phyloP scores from a whole-genome alignment of 2,113 vertebrate genomes.

The Formicarius rufipectus region DNA sequence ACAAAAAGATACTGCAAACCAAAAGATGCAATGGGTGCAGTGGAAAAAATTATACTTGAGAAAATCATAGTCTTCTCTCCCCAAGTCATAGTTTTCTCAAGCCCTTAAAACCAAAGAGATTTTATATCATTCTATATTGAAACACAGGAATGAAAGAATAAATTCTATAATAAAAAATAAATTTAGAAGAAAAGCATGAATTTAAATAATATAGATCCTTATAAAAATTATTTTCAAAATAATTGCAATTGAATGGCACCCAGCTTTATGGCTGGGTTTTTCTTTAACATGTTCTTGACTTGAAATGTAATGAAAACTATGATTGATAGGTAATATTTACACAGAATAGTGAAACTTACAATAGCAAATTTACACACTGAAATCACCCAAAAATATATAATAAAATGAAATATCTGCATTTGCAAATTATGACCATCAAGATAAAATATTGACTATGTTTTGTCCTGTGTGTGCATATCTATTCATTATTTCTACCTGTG shows the following conservation, averaged over 20 bases:
- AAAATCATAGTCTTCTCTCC: not conserved
- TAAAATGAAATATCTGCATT: not conserved
- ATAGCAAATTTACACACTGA: not conserved
- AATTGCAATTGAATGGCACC: not conserved
- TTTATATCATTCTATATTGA: not conserved
- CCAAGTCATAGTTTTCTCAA: not conserved
- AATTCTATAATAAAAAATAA: not conserved
- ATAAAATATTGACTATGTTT: not conserved
- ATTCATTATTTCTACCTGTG: not conserved
- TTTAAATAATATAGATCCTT: not conserved
- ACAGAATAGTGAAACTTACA: not conserved
- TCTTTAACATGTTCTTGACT: not conserved
- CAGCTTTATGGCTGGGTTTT: not conserved
- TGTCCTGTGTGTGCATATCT: not conserved
- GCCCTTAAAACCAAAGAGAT: not conserved
- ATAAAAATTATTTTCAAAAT: not conserved
- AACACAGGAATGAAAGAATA: not conserved
- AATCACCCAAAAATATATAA: not conserved
- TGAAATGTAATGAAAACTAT: not conserved
- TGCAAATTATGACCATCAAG: not conserved
- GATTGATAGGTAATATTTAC: not conserved
- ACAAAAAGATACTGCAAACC: not conserved
- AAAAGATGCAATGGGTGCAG: not conserved
- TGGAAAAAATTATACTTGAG: not conserved
- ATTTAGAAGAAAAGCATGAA: not conserved